Evolutionary conservation across 2,888 invertebrate genomes (phyloP).

Genomic region (Byasa hedistus): DNA sequence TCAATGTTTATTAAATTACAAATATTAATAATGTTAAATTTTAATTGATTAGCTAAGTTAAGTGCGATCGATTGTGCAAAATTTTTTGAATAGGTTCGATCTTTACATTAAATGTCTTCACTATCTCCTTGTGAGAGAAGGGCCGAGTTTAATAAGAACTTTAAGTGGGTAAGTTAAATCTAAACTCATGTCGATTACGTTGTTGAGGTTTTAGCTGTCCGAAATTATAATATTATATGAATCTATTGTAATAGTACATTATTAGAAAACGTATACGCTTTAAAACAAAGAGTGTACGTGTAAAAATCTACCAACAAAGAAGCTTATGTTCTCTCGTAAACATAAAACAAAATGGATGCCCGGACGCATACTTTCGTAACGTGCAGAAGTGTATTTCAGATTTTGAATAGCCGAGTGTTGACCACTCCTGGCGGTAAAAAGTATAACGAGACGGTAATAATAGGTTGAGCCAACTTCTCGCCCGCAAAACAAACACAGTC

Average conservation of each 20-base stretch:
- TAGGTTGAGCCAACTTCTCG: constrained; percentile 76
- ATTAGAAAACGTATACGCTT: background rate
- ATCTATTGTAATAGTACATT: background rate
- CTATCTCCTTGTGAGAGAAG: no score
- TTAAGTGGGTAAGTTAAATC: no score
- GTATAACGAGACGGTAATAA: constrained; percentile 74
- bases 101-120: no score
- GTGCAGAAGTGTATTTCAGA: constrained; percentile 24
- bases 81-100: no score
- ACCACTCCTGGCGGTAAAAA: constrained; percentile 61
- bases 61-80: no score
- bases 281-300: background rate
- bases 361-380: constrained; percentile 25
- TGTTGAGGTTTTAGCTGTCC: no score
- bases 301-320: constrained; percentile 6
- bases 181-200: no score
- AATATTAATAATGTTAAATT: background rate
- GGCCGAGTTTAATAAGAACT: no score
- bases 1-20: background rate
- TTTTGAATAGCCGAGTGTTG: constrained; percentile 49
- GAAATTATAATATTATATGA: no score
- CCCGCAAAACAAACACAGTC: constrained; percentile 77
- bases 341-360: constrained; percentile 16
- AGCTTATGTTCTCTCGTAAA: constrained; percentile 6
- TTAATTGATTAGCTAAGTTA: no score